Conservation (phyloP, 2,113 vertebrate species). For the Platichthys flesus region DNA sequence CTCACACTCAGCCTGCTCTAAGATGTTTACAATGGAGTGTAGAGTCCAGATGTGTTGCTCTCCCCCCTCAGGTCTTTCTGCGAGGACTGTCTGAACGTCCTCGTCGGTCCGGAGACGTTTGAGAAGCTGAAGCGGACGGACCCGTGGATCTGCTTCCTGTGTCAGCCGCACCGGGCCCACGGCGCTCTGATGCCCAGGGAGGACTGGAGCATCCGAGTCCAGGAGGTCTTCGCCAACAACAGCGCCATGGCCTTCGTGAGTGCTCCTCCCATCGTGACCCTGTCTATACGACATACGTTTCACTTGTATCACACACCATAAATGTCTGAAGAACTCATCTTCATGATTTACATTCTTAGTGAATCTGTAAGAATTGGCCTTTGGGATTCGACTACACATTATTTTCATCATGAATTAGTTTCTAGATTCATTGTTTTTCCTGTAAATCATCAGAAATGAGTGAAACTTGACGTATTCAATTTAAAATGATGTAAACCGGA, state of each 20-base stretch:
- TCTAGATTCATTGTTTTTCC: no score
- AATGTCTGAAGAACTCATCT: no score
- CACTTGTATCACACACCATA: no score
- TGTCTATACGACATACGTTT: neutral
- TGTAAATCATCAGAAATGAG: no score
- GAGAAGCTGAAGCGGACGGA: conserved; percentile 83
- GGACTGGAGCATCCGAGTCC: conserved; percentile 91
- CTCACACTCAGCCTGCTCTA: neutral
- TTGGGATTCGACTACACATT: no score
- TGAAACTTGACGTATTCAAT: no score
- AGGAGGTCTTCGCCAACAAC: conserved; percentile 90
- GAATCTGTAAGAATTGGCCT: no score
- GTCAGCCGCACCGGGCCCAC: conserved; percentile 81
- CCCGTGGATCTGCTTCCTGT: conserved; percentile 96
- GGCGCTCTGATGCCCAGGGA: conserved; percentile 84
- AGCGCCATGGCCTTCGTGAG: conserved; percentile 89
- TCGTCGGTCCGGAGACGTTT: conserved; percentile 86
- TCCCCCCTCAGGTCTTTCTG: conserved; percentile 87
- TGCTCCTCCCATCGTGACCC: neutral
- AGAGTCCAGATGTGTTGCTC: neutral
- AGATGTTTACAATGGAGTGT: neutral
- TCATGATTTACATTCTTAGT: no score
- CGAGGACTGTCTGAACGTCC: conserved; percentile 89
- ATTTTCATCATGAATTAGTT: no score
- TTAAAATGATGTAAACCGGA: no score